Base-by-base conservation (phyloP, 2,797 vertebrate species). In the Sebastes dallii region DNA sequence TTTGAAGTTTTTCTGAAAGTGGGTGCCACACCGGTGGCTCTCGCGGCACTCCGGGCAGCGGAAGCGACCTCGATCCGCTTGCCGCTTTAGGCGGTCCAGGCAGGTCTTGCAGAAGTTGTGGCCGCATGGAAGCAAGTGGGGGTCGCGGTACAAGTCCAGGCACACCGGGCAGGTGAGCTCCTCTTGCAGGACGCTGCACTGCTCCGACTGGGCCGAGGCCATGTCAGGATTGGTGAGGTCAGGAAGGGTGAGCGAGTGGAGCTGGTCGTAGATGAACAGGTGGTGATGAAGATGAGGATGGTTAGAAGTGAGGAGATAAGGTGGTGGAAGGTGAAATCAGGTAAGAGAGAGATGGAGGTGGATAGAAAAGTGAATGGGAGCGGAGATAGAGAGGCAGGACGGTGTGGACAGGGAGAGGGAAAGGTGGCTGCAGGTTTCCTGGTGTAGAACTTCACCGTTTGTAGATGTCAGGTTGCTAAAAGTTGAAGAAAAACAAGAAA, bases 101-200 rank as follows among this genome's bases (percentile, higher is more conserved):
- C 95, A 96, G 7, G 20, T 42, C 66, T 95, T 90, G 54, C 95
- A 96, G 90, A 96, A 95, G 89, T 93, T 96, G 91, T 96, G 95
- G 2, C 95, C 95, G 0, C 95, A 96, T 0, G 94, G 92, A 11
- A 96, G 93, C 73, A 95, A 62, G 84, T 93, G 91, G 0, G 95
- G 95, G 50, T 95, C 93, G 0, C 89, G 87, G 89, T 94, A 96
- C 55, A 96, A 39, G 50, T 96, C 95, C 84, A 96, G 78, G 67
- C 96, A 96, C 72, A 96, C 94, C 0, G 95, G 91, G 62, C 95
- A 96, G 10, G 95, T 96, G 64, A 96, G 92, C 90, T 96, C 96
- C 60, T 94, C 94, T 29, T 95, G 93, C 55, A 96, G 85, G 68
- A 94, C 87, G 1, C 89, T 93, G 85, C 88, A 88, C 62, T 93